Percentiles rank a stretch among this genome's conserved stretches.
Evolutionary conservation across 1,140 invertebrate species (phyloP).

Genomic region (Thalassaphorura encarpata): DNA sequence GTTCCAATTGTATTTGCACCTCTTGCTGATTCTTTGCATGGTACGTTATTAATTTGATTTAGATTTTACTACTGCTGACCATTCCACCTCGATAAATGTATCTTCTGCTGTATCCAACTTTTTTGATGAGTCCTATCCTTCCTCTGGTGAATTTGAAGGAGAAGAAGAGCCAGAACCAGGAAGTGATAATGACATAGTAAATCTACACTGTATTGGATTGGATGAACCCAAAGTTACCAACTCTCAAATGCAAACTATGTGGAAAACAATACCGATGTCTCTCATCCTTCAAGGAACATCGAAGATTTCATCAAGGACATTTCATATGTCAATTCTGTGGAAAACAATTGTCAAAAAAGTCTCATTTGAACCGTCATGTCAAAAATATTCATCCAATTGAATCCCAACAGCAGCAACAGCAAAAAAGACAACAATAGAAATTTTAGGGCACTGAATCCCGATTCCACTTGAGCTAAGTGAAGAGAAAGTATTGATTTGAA

Average conservation of each 20-base stretch:
- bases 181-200: background rate
- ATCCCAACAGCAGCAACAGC: background rate
- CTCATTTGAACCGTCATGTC: slow-evolving; percentile 14
- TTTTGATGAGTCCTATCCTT: too few species aligned
- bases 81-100: too few species aligned
- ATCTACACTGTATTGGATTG: background rate
- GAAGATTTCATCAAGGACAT: slow-evolving; percentile 8
- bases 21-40: too few species aligned
- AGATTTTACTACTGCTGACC: too few species aligned
- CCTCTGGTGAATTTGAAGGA: too few species aligned
- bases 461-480: too few species aligned
- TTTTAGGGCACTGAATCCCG: background rate
- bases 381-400: background rate
- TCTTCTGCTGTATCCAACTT: too few species aligned
- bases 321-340: slow-evolving; percentile 11
- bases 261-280: slow-evolving; percentile 6
- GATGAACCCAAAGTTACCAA: background rate
- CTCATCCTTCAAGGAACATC: slow-evolving; percentile 9
- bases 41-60: too few species aligned
- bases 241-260: slow-evolving; percentile 10
- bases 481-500: too few species aligned
- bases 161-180: too few species aligned
- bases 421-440: background rate
- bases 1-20: too few species aligned
- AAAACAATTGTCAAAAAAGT: slow-evolving; percentile 7